Base-by-base conservation (phyloP, 30 jellyfish, hydroid and myxozoan species). In the Pelagia noctiluca region DNA sequence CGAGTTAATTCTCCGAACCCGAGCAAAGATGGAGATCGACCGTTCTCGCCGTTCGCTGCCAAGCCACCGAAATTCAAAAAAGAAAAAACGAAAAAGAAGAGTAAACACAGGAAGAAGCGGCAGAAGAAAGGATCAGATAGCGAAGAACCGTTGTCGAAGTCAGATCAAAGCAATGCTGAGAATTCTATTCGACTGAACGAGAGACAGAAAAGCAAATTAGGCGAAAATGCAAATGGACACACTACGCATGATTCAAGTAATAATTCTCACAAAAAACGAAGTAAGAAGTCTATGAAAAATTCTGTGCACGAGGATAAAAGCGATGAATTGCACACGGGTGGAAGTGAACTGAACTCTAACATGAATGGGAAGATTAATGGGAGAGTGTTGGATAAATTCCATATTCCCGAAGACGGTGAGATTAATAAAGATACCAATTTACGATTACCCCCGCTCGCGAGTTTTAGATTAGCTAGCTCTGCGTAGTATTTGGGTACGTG, bases 401-500 rank as follows among this genome's bases (percentile, higher is more conserved):
- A 61, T 8, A 63, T 79, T 38, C 89, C 89, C 21, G 75, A 68
- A 19, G 47, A 76, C 24, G 42, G 29, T 3, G 61, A 66, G 19
- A n/a, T n/a, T n/a, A n/a, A n/a, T n/a, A n/a, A n/a, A n/a, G 25
- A 63, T 34, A 50, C 71, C 8, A 49, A 82, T 50, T 22, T 79
- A 2, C 89, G 89, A 11, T 61, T 79, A 11, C 89, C 89, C 25
- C 89, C 89, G 19, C 46, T 79, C 16, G 50, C 67, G 0, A 67
- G 48, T 25, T 11, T 62, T 22, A 35, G 81, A 29, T 21, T 66
- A 7, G 89, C 82, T 22, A 79, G 28, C 32, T 24, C 89, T 3
- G 82, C 89, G 21, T 52, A 52, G 68, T 10, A 52, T n/a, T n/a
- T n/a, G n/a, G n/a, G n/a, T n/a, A n/a, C n/a, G n/a, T n/a, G n/a